Base-by-base conservation (phyloP, 2,113 vertebrate genomes). In the Propithecus coquereli region DNA sequence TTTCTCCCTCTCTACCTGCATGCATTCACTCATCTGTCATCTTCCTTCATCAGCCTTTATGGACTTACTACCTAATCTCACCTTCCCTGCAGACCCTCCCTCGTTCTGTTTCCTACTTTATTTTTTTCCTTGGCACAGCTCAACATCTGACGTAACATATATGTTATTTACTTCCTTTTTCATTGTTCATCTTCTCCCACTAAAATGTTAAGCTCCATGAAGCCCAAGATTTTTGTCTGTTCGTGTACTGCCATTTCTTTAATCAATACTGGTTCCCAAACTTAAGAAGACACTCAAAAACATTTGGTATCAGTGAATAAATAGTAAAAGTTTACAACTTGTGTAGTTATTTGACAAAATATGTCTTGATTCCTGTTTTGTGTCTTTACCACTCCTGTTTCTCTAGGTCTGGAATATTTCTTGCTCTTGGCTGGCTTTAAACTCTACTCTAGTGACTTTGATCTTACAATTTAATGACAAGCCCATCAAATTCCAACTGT, bases 381-480 rank as follows among this genome's bases (percentile, higher is more conserved):
- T 94, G 34, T 96, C 34, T 90, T 84, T 52, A 65, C 32, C 43
- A 80, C 54, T 90, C 10, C 23, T 7, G 40, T 73, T 80, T 74
- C 32, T 80, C 61, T 47, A 34, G 45, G 27, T 80, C 90, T 96
- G 81, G 57, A 74, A 47, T 84, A 45, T 87, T 90, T 94, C 87
- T 59, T 57, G 54, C 12, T 95, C 45, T 86, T 96, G 83, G 76
- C 61, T 94, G 30, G 90, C 54, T 87, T 86, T 77, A 83, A 82
- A 11, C 73, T 91, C 30, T 3, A 65, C 83, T 86, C 40, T 34
- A 70, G 8, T 90, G 50, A 73, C 84, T 94, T 95, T 84, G 76
- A 92, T 96, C 84, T 95, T 94, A 89, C 32, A 86, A 74, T 82
- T 87, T 34, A 94, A 92, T 88, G 83, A 94, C 66, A 94, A 66